These are phyloP conservation scores for Steatocranus sp. DNA, from an alignment of 2,797 vertebrate species.

Conservation along the genomic window DNA sequence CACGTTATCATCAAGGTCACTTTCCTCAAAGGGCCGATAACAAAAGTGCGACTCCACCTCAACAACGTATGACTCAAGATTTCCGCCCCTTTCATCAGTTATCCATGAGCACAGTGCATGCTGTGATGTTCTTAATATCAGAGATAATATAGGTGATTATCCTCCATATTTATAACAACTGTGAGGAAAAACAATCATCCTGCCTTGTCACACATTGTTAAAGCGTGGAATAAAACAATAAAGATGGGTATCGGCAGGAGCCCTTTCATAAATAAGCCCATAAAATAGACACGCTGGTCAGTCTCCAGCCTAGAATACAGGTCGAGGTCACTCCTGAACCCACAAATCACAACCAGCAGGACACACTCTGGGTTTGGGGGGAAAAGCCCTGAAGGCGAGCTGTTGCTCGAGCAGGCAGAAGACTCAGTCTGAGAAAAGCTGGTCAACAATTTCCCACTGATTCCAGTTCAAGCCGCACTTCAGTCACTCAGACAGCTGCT, in stretches of 20 bases:
- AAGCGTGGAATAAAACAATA: not conserved
- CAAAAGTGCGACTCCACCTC: not conserved
- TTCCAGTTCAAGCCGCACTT: not conserved
- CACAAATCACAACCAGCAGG: not conserved
- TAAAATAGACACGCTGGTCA: not conserved
- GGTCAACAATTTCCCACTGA: not conserved
- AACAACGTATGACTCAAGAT: not conserved
- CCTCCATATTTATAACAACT: not conserved
- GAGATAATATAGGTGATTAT: not conserved
- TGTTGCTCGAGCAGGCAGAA: not conserved
- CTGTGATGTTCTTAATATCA: not conserved
- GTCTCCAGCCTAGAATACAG: slow-evolving; percentile 30
- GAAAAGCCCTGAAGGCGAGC: slow-evolving; percentile 12
- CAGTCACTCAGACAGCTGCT: not conserved
- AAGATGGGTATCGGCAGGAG: not conserved
- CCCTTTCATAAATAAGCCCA: not conserved
- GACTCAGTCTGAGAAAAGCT: not conserved
- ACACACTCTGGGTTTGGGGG: not conserved
- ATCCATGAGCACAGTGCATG: not conserved
- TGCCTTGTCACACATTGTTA: not conserved
- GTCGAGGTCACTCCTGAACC: slow-evolving; percentile 26
- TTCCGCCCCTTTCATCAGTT: not conserved
- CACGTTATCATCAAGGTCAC: not conserved
- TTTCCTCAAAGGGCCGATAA: not conserved
- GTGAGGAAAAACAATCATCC: not conserved